Evolutionary conservation across 2,888 invertebrate species (phyloP).

Genomic region (Zootermopsis nevadensis): DNA sequence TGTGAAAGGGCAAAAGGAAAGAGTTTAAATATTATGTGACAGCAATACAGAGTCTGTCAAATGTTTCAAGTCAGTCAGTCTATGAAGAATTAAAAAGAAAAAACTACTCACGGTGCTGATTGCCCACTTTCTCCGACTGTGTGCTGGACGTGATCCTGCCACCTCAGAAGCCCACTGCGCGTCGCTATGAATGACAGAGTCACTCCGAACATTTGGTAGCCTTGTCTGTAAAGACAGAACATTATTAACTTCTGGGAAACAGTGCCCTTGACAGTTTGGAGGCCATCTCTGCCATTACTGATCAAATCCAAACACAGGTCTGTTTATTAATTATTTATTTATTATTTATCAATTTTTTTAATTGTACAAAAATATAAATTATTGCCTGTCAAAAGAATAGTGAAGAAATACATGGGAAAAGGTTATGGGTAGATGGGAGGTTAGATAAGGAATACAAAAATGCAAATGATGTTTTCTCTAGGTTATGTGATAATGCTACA

Average conservation of each 20-base stretch:
- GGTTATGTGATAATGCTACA: no score
- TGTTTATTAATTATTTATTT: neutral
- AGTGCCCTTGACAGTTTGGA: neutral
- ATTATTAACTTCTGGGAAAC: slow-evolving; percentile 3
- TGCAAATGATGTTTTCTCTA: no score
- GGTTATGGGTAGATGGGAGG: no score
- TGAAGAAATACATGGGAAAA: no score
- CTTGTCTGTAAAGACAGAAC: slow-evolving; percentile 71
- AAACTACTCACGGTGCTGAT: slow-evolving; percentile 41
- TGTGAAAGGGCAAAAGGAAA: no score
- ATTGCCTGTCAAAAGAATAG: no score
- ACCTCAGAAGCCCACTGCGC: slow-evolving; percentile 86
- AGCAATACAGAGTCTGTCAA: no score
- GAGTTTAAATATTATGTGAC: no score
- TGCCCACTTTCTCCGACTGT: slow-evolving; percentile 40
- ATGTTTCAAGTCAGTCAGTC: neutral
- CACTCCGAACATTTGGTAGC: slow-evolving; percentile 87
- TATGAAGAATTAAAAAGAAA: neutral
- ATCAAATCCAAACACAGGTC: neutral
- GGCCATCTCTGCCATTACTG: neutral
- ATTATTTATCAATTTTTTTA: neutral
- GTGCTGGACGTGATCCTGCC: slow-evolving; percentile 79
- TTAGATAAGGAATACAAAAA: no score
- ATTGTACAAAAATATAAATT: no score
- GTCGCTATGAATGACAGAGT: slow-evolving; percentile 90